Conservation (phyloP, 2,113 vertebrate species). For the Oreochromis aureus region DNA sequence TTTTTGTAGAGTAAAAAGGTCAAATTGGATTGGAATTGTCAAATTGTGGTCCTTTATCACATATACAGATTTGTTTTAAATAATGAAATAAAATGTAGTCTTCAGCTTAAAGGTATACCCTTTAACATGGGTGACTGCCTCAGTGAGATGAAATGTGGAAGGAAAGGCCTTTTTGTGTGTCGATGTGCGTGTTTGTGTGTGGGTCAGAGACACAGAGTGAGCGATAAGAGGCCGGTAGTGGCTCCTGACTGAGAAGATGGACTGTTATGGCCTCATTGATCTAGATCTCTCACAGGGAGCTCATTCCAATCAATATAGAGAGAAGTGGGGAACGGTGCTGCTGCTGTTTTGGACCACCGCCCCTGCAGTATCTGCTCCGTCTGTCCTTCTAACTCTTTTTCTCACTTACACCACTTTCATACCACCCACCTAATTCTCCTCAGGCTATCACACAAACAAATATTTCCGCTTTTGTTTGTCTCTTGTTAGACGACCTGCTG, state of each 20-base stretch:
- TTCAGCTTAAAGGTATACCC: not conserved
- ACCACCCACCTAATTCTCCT: not conserved
- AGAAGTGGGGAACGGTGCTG: slow-evolving; percentile 12
- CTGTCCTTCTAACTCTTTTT: not conserved
- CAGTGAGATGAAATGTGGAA: not conserved
- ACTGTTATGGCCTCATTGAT: slow-evolving; percentile 59
- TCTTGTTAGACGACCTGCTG: not conserved
- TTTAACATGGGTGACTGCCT: not conserved
- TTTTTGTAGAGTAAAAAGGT: not conserved
- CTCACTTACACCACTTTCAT: not conserved
- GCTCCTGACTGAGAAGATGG: slow-evolving; percentile 54
- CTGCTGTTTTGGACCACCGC: slow-evolving; percentile 21
- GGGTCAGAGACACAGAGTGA: not conserved
- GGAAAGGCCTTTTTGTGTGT: not conserved
- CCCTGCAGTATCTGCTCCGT: slow-evolving; percentile 1
- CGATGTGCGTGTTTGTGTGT: not conserved
- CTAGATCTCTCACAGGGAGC: slow-evolving; percentile 39
- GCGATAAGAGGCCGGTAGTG: slow-evolving; percentile 33
- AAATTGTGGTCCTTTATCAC: rapidly evolving
- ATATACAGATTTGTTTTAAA: not conserved
- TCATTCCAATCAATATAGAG: slow-evolving; percentile 22
- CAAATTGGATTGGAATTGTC: not conserved
- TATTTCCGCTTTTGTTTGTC: not conserved
- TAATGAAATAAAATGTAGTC: rapidly evolving
- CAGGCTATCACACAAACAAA: not conserved